Conservation (phyloP, 1,140 invertebrate species). For the Teleogryllus occipitalis region DNA sequence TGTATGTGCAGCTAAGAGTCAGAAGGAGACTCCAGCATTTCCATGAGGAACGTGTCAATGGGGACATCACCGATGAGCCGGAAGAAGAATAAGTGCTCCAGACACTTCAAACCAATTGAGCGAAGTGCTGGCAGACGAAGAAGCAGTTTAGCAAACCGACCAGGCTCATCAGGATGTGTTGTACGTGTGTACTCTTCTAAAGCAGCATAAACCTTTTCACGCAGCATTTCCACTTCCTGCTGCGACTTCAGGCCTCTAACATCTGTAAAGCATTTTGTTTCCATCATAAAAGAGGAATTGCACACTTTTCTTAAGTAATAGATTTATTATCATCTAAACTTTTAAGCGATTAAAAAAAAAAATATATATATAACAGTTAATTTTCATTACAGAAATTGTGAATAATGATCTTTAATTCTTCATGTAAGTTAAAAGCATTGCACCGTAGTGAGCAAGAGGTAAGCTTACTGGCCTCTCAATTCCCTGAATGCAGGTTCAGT, state of each 20-base stretch:
- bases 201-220: slow-evolving; percentile 91
- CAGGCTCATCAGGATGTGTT: slow-evolving; percentile 80
- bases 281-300: no score
- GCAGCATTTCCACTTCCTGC: slow-evolving; percentile 73
- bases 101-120: slow-evolving; percentile 91
- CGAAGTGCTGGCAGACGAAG: slow-evolving; percentile 86
- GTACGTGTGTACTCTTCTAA: slow-evolving; percentile 89
- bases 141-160: slow-evolving; percentile 88
- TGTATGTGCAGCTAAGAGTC: slow-evolving; percentile 34
- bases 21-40: slow-evolving; percentile 55
- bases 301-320: no score
- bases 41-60: slow-evolving; percentile 60
- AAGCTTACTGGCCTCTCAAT: no score
- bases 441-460: no score
- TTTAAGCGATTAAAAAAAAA: no score
- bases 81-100: slow-evolving; percentile 94
- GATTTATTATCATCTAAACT: no score
- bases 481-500: no score
- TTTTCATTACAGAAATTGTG: no score
- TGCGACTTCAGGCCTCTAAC: slow-evolving; percentile 76
- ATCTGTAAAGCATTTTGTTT: slow-evolving; percentile 43
- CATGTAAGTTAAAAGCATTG: no score
- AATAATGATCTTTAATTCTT: no score
- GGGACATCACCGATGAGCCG: slow-evolving; percentile 73
- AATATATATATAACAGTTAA: no score